Evolutionary conservation across 2,113 vertebrate species (phyloP), one percentile per base, ranked within the genome.

Genomic region (Coregonus clupeaformis): DNA sequence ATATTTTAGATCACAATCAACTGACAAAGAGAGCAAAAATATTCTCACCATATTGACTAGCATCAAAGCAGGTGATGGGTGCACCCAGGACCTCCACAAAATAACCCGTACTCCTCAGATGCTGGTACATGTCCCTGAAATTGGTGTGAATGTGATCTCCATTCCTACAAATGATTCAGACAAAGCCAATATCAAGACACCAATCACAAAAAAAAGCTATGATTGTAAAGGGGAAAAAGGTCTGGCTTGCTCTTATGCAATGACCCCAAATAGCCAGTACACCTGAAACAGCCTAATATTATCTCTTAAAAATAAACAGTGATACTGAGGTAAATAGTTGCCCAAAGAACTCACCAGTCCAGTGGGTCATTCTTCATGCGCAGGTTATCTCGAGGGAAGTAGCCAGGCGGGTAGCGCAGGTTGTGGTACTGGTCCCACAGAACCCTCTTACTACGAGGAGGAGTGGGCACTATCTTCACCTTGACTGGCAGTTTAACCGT

Each of bases 381-480:
- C 68, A 99, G 86, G 79, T 99, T 99, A 87, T 99, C 98, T 60
- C 98, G 91, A 67, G 98, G 98, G 79, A 99, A 99, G 87, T 99
- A 99, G 63, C 98, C 98, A 0, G 98, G 98, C 0, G 97, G 98
- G 13, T 99, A 99, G 49, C 97, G 96, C 71, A 99, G 94, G 82
- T 99, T 99, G 86, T 99, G 98, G 84, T 99, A 99, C 69, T 99
- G 98, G 91, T 99, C 97, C 98, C 98, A 99, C 25, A 99, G 92
- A 32, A 99, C 92, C 73, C 97, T 91, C 89, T 98, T 99, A 71
- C 94, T 98, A 22, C 97, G 96, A 5, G 97, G 97, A 1, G 98
- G 98, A 7, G 97, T 98, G 0, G 97, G 95, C 74, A 99, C 95
- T 2, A 99, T 95, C 91, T 98, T 99, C 88, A 99, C 97, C 90